Evolutionary conservation across 2,797 vertebrate species (phyloP), one percentile per base, ranked within the genome.

Genomic region (Huso huso): DNA sequence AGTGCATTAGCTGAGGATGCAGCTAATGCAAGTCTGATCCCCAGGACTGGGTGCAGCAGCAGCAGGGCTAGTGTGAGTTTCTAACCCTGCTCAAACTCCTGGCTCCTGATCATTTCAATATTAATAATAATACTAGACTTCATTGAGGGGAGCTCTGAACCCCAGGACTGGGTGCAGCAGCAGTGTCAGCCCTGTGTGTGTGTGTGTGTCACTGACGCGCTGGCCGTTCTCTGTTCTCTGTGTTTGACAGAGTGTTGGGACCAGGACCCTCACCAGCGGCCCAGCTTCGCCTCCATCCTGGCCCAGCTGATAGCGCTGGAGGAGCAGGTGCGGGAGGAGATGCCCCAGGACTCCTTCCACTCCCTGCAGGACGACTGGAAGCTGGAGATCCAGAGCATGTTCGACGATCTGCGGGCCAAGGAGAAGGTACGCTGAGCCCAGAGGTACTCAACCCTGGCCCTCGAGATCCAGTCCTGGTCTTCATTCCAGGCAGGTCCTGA

Each of bases 331-430:
- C 84, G 87, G 74, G 85, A 89, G 10, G 90, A 94, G 75, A 91
- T 95, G 89, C 91, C 93, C 0, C 92, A 90, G 76, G 93, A 94
- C 63, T 95, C 93, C 62, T 95, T 95, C 76, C 93, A 95, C 74
- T 94, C 93, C 2, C 90, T 95, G 82, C 94, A 95, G 78, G 92
- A 95, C 0, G 91, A 93, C 83, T 95, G 93, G 94, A 95, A 93
- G 70, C 83, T 93, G 59, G 93, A 95, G 84, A 95, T 95, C 69
- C 92, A 94, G 80, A 83, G 86, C 81, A 94, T 95, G 86, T 95
- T 95, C 4, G 88, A 95, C 1, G 92, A 95, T 76, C 87, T 95
- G 7, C 80, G 93, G 6, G 93, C 93, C 52, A 93, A 94, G 75
- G 94, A 95, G 76, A 95, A 95, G 90, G 93, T 93, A 10, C 55